Evolutionary conservation across 1,140 invertebrate genomes (phyloP).

Genomic region (Procambarus virginalis): DNA sequence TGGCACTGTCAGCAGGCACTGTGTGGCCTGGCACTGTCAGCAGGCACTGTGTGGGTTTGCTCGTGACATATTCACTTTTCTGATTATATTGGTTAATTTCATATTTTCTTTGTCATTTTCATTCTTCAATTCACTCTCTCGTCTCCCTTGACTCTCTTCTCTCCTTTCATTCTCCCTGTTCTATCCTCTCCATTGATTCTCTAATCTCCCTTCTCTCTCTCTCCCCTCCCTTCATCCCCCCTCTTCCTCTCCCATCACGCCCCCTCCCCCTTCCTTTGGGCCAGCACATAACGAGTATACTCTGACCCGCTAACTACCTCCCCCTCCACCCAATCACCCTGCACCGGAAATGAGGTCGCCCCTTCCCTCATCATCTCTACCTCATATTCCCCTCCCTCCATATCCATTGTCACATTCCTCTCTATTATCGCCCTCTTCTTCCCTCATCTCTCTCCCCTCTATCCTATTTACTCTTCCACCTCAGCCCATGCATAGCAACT

Average conservation of each 20-base stretch:
- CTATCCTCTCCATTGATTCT: too few species aligned
- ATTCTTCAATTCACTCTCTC: background rate
- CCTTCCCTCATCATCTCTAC: background rate
- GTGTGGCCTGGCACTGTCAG: too few species aligned
- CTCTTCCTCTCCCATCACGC: background rate
- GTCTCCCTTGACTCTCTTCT: background rate
- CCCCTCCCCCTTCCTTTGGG: background rate
- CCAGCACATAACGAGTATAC: background rate
- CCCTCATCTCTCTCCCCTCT: background rate
- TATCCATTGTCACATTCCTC: background rate
- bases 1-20: too few species aligned
- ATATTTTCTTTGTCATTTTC: too few species aligned
- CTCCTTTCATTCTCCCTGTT: background rate
- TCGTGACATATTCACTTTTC: too few species aligned
- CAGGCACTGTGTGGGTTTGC: too few species aligned
- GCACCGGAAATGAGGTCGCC: background rate
- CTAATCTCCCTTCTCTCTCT: background rate
- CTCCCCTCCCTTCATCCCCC: slow-evolving; percentile 13
- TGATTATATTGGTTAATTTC: too few species aligned
- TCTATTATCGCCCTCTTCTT: background rate
- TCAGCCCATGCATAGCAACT: too few species aligned
- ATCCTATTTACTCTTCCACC: background rate
- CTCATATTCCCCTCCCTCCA: background rate
- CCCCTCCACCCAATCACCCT: background rate
- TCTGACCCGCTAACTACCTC: background rate